Evolutionary conservation across 2,797 vertebrate genomes (phyloP).

Genomic region (Sebastes steindachneri): DNA sequence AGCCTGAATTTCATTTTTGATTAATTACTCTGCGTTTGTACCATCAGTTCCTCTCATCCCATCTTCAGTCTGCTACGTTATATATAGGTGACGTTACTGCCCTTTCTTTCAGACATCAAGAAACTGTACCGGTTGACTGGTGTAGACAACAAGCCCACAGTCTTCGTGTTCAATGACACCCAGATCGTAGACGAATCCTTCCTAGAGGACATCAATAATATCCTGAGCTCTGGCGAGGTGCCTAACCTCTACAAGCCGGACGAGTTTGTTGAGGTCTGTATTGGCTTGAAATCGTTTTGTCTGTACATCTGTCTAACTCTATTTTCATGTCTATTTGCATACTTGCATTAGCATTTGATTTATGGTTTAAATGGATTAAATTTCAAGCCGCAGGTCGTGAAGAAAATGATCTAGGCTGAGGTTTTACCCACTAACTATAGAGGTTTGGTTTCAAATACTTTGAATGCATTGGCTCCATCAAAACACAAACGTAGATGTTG

Average conservation of each 20-base stretch:
- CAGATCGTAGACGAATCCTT: constrained; percentile 89
- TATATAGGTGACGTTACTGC: not conserved
- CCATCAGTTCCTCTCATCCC: not conserved
- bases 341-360: not conserved
- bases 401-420: not conserved
- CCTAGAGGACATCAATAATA: constrained; percentile 92
- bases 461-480: not conserved
- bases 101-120: constrained; percentile 86
- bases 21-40: not conserved
- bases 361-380: not conserved
- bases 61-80: not conserved
- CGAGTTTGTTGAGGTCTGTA: constrained; percentile 89
- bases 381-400: not conserved
- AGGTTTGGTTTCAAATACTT: not conserved
- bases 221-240: constrained; percentile 92
- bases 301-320: not conserved
- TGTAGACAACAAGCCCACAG: constrained; percentile 87
- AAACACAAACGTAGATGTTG: not conserved
- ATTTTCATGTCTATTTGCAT: not conserved
- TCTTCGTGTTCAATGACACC: constrained; percentile 90
- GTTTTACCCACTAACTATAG: not conserved
- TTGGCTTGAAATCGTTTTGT: not conserved
- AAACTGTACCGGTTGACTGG: constrained; percentile 87
- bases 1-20: not conserved
- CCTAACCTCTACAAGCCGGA: constrained; percentile 91